Base-by-base conservation (phyloP, 1,140 invertebrate species). In the Scaptomyza pallida region DNA sequence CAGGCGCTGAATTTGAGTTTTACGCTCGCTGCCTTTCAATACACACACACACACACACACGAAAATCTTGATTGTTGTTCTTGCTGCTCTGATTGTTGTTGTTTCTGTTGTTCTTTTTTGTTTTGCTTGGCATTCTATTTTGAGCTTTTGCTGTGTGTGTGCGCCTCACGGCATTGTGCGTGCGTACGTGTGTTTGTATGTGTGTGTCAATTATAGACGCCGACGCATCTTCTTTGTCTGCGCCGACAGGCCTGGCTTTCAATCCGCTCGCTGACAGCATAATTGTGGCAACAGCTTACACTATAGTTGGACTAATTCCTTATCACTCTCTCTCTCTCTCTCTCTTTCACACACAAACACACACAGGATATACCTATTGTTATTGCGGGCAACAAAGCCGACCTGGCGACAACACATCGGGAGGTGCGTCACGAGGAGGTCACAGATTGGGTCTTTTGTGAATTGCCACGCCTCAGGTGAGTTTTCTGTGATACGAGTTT, bases 311-410 rank as follows among this genome's bases (percentile, higher is more conserved):
- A 57, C 72, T 86, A 80, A 83, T 75, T 64, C 65, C 16, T 44
- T 45, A 44, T 55, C 40, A 2, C 6, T 9, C 6, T 30, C 26
- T 30, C 8, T 9, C 26, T 30, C 23, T 5, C 23, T 35, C 17
- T 69, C n/a, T n/a, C n/a, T n/a, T n/a, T n/a, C n/a, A n/a, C n/a
- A 55, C 6, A 23, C 4, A 4, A 5, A 23, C 6, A 26, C 6
- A 26, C 67, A 48, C 93, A 97, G 93, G 96, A 97, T 68, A 94
- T 97, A 55, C 96, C 97, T 4, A 97, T 97, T 76, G 96, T 97
- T 15, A 94, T 98, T 51, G 96, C 96, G 3, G 96, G 96, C 12
- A 97, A 97, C 92, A 97, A 97, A 92, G 92, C 94, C 17, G 97
- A 97, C 85, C 85, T 97, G 30, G 94, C 94, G 9, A 86, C 92